Conservation (phyloP, 1,140 invertebrate genomes). For the Homarus americanus region DNA sequence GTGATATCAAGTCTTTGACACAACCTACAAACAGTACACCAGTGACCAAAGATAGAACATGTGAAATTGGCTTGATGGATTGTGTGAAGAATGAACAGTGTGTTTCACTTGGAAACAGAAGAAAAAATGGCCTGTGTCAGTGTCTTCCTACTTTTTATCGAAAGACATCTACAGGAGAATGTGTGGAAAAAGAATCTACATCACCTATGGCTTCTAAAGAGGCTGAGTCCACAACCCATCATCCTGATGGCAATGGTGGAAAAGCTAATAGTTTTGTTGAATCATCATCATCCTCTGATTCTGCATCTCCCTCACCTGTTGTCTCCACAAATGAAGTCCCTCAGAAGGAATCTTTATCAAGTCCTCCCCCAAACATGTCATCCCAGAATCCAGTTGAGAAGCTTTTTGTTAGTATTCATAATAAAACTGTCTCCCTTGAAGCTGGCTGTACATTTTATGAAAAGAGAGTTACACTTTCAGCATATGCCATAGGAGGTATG, state of each 20-base stretch:
- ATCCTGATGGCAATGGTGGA: not conserved
- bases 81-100: slow-evolving; percentile 77
- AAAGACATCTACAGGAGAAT: slow-evolving; percentile 5
- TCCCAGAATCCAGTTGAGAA: slow-evolving; percentile 85
- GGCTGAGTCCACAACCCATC: not conserved
- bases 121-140: slow-evolving; percentile 83
- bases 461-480: slow-evolving; percentile 56
- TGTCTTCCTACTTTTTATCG: slow-evolving; percentile 78
- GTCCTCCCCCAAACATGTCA: slow-evolving; percentile 85
- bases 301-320: not conserved
- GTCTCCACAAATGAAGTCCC: not conserved
- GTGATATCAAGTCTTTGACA: not conserved
- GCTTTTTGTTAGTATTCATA: slow-evolving; percentile 57
- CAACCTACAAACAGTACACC: not conserved
- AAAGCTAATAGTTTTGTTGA: not conserved
- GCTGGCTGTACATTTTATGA: slow-evolving; percentile 39
- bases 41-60: slow-evolving; percentile 63
- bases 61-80: slow-evolving; percentile 76
- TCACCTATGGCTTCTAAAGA: not conserved
- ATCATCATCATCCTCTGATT: not conserved
- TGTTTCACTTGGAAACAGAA: slow-evolving; percentile 75
- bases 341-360: not conserved
- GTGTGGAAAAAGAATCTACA: not conserved
- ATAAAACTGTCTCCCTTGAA: slow-evolving; percentile 22
- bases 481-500: slow-evolving; percentile 58